phyloP scores from a whole-genome alignment of 2,888 invertebrate species.

The Drosophila mettleri region DNA sequence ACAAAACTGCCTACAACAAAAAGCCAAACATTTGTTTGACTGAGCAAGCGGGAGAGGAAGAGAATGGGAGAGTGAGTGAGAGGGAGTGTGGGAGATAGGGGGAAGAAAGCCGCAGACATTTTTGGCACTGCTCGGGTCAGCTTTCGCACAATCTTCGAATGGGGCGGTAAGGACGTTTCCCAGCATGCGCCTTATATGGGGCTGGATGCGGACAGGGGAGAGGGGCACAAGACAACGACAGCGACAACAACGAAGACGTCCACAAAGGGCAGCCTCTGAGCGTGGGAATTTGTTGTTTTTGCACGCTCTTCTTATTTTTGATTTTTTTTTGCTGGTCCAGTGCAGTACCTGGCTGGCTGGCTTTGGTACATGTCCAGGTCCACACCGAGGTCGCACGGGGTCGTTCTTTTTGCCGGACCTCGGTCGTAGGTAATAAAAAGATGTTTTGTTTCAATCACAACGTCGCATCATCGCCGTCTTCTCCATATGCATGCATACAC shows the following conservation, averaged over 20 bases:
- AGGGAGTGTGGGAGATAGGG: conserved; percentile 19
- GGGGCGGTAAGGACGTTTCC: conserved; percentile 71
- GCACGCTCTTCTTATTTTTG: conserved; percentile 56
- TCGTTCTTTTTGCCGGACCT: conserved; percentile 62
- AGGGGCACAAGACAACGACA: too few relatives aligned
- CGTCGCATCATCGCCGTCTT: conserved; percentile 67
- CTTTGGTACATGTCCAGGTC: conserved; percentile 26
- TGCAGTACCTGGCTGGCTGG: conserved; percentile 24
- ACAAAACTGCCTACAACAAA: conserved; percentile 46
- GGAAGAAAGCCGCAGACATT: conserved; percentile 63
- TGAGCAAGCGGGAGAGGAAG: background rate
- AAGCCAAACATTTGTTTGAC: conserved; percentile 35
- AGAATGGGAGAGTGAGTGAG: conserved; percentile 29
- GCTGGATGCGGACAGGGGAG: background rate
- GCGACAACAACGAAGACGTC: conserved; percentile 41
- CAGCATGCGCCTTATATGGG: conserved; percentile 73
- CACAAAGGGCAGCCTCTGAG: conserved; percentile 72
- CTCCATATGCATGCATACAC: conserved; percentile 5
- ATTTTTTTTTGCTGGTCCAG: conserved; percentile 32
- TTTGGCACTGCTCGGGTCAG: conserved; percentile 44
- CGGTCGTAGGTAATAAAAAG: conserved; percentile 75
- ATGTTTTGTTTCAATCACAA: conserved; percentile 81
- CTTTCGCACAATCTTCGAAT: conserved; percentile 50
- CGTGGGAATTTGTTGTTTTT: conserved; percentile 74
- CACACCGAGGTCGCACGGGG: conserved; percentile 76